Base-by-base conservation (phyloP, 2,888 invertebrate species). In the Cetonia aurata region DNA sequence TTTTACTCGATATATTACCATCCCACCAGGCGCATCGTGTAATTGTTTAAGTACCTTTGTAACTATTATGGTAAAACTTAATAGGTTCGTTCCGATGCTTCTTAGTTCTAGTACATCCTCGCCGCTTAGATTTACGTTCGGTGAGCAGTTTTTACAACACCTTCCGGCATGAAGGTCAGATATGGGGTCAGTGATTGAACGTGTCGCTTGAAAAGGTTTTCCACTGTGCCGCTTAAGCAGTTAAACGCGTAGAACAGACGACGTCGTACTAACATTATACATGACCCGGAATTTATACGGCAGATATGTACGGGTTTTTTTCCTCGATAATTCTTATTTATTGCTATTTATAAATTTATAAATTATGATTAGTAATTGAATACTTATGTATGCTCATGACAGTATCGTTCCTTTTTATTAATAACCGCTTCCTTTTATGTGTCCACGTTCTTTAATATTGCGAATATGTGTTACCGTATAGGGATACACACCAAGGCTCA, bases 121-220 rank as follows among this genome's bases (percentile, higher is more conserved):
- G 48, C 48, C 62, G 48, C 37, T 62, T 62, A 62, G 48, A 62
- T 62, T 62, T 62, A 62, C 48, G 60, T 62, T 62, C 62, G 15
- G 62, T 62, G 37, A 62, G 62, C 33, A 1, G 31, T 15, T 46
- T n/a, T 42, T 48, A 48, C 25, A 48, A 31, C 62, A 62, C 62
- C 62, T 62, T 62, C 62, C 62, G 48, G 62, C 48, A 62, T 62
- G 62, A 48, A 62, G 62, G 62, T 62, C 50, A 48, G 62, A 62
- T 62, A 48, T 62, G 48, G 62, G 62, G 62, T 62, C 62, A 62
- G 33, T 42, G 62, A 62, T 62, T 62, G 48, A 62, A 62, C 50
- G 62, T 62, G 62, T 48, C 48, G 62, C 37, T 62, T 62, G 48
- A 62, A 62, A 62, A 15, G 62, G 33, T 62, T 50, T 15, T 50